phyloP scores from a whole-genome alignment of 2,113 vertebrate species.

The Neopipo cinnamomea region DNA sequence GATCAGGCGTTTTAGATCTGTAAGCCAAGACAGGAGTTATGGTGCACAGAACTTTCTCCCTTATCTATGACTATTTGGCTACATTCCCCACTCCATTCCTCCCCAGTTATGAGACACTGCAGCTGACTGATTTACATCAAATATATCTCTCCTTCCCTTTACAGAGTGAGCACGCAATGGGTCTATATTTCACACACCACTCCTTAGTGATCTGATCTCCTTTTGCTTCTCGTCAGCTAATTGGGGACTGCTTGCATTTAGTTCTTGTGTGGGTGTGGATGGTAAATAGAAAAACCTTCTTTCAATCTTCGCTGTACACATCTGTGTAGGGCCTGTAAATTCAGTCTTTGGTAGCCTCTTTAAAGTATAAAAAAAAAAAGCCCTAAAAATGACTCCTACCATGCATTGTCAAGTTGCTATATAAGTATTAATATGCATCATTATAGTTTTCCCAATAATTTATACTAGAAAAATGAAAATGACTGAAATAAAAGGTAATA shows the following conservation, averaged over 20 bases:
- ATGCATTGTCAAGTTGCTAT: background rate
- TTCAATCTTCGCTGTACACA: background rate
- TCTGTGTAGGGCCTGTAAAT: conserved; percentile 26
- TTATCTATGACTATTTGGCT: background rate
- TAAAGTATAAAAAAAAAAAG: background rate
- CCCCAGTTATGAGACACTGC: background rate
- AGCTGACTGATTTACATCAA: background rate
- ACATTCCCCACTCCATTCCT: background rate
- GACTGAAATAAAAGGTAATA: background rate
- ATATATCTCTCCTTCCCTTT: background rate
- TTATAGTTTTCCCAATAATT: background rate
- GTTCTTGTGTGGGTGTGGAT: background rate
- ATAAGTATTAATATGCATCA: background rate
- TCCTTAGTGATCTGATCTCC: background rate
- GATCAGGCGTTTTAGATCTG: background rate
- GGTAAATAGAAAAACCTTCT: conserved; percentile 5
- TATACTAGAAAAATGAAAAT: background rate
- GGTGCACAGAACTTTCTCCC: background rate
- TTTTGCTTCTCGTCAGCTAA: conserved; percentile 36
- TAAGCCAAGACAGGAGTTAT: background rate
- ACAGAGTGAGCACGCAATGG: background rate
- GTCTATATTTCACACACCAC: background rate
- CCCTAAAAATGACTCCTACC: background rate
- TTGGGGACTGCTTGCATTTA: conserved; percentile 2
- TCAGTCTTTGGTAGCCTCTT: background rate